phyloP scores from a whole-genome alignment of 2,113 vertebrate genomes.

The Arizona elegans region DNA sequence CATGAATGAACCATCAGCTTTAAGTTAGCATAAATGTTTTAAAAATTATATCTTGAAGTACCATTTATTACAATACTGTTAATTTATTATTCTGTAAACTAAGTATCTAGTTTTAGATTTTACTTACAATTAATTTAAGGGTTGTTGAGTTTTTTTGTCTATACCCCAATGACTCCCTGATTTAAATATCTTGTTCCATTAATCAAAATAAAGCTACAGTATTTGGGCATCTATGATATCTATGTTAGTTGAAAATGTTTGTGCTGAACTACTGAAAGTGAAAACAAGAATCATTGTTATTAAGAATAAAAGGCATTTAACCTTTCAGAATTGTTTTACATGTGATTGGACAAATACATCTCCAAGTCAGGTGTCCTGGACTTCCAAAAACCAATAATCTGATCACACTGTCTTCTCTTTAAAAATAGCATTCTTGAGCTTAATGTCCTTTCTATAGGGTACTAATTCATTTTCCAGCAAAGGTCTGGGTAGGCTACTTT shows the following conservation, averaged over 20 bases:
- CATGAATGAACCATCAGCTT: background rate
- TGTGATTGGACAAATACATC: background rate
- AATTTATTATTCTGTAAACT: background rate
- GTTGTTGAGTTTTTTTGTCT: background rate
- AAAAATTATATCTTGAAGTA: background rate
- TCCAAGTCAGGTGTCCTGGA: background rate
- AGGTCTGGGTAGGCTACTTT: background rate
- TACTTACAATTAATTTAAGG: background rate
- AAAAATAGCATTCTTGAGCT: background rate
- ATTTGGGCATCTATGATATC: background rate
- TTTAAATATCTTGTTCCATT: background rate
- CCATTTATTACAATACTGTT: background rate
- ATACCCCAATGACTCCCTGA: background rate
- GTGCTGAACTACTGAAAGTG: background rate
- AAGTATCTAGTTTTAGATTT: background rate
- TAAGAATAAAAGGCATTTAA: background rate
- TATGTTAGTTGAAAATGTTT: background rate
- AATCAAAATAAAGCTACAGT: background rate
- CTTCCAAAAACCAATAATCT: background rate
- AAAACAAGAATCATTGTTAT: background rate
- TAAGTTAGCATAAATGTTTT: background rate
- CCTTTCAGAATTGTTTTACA: background rate
- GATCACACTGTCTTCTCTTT: background rate
- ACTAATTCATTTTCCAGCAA: background rate
- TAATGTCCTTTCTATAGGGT: background rate